Base-by-base conservation (phyloP, 2,797 vertebrate genomes). In the Takifugu ocellatus region DNA sequence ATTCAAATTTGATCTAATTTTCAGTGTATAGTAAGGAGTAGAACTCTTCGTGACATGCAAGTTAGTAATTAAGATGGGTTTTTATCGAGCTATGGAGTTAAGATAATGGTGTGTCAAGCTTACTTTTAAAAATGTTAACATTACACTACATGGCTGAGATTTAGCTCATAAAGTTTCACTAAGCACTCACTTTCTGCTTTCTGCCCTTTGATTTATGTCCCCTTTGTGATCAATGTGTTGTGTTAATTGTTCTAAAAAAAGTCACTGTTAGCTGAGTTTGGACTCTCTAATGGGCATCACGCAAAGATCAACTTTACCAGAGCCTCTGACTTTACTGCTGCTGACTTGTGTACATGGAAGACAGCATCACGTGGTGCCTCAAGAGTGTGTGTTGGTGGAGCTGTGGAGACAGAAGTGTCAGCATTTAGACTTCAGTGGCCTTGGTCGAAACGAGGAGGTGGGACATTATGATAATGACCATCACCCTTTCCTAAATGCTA, bases 391-490 rank as follows among this genome's bases (percentile, higher is more conserved):
- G 14, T 16, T 17, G n/a, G 36, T 49, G 48, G 51, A 50, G 59
- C 71, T 81, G 61, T 49, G 25, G 60, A 59, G 66, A 51, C 59
- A 67, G 61, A 77, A 73, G 72, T 68, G 63, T 74, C 72, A 75
- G 74, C 66, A 75, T 85, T 83, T 75, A 71, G 67, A 71, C 73
- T 72, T 78, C 64, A 75, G 64, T 57, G 49, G 74, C 68, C 65
- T 54, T 33, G 70, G 56, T 78, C 49, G 59, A 83, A 68, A 63
- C 77, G 59, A 74, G 2, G 61, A 49, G 68, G 63, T 76, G 60
- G 75, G 59, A 51, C 59, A 63, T 75, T 60, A 76, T 79, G 72
- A 78, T 85, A 83, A 84, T 81, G 74, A 78, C 75, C 80, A 70
- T 84, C 79, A 75, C 56, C 77, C 64, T 77, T 66, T 36, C 56